phyloP scores from a whole-genome alignment of 2,113 vertebrate species.

The Tauraco erythrolophus region DNA sequence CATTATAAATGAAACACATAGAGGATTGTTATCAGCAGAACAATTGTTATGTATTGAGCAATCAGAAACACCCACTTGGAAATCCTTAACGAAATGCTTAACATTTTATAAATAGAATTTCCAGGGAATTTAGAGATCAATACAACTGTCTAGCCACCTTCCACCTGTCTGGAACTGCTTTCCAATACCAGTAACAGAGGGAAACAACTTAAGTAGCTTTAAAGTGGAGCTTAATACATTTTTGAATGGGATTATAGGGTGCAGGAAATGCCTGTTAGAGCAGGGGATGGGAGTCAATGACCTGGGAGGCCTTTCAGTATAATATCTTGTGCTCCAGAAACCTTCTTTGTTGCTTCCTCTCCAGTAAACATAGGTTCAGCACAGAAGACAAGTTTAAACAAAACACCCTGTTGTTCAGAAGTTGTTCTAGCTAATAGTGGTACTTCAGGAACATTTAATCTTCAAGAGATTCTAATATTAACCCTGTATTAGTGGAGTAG shows the following conservation, averaged over 20 bases:
- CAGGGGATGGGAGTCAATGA: not conserved
- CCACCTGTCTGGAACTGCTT: slow-evolving; percentile 41
- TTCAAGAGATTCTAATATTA: slow-evolving; percentile 7
- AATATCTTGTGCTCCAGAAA: not conserved
- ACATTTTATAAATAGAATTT: slow-evolving; percentile 62
- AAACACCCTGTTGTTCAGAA: not conserved
- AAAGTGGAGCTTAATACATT: slow-evolving; percentile 32
- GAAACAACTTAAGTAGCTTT: slow-evolving; percentile 27
- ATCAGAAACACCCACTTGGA: slow-evolving; percentile 52
- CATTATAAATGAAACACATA: slow-evolving; percentile 36
- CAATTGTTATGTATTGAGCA: slow-evolving; percentile 46
- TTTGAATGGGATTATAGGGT: slow-evolving; percentile 39
- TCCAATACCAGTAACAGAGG: slow-evolving; percentile 1
- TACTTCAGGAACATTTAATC: not conserved
- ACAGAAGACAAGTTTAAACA: not conserved
- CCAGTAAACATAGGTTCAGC: not conserved
- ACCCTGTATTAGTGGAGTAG: not conserved
- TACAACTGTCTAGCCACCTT: slow-evolving; percentile 54
- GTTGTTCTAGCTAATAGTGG: not conserved
- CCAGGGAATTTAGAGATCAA: slow-evolving; percentile 61
- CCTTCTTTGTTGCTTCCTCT: not conserved
- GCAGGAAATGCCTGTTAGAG: not conserved
- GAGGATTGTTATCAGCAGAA: slow-evolving; percentile 47
- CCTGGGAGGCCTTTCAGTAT: not conserved
- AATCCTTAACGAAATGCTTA: slow-evolving; percentile 51